phyloP scores from a whole-genome alignment of 2,888 invertebrate species.

The Nomada fabriciana region DNA sequence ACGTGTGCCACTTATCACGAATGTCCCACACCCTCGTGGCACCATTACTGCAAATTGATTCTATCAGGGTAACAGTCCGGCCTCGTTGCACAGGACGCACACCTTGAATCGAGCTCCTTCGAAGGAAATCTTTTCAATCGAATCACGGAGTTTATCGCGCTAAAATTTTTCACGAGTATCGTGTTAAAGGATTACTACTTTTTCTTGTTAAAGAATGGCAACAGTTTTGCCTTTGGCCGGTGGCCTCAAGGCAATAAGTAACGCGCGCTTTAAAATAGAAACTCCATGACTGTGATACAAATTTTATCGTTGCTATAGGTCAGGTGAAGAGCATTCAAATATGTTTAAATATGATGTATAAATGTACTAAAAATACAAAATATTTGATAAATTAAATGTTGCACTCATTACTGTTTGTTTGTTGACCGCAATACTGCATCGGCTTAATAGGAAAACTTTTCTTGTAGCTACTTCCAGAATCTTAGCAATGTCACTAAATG shows the following conservation, averaged over 20 bases:
- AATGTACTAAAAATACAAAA: no score
- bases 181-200: not conserved
- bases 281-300: not conserved
- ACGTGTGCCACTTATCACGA: conserved; percentile 37
- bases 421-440: no score
- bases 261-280: no score
- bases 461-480: no score
- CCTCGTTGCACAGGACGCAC: conserved; percentile 10
- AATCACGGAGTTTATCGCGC: conserved; percentile 36
- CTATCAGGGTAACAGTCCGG: conserved; percentile 33
- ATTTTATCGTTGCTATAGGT: no score
- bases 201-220: not conserved
- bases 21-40: conserved; percentile 28
- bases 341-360: no score
- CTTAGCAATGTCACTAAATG: no score
- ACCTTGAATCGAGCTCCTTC: conserved; percentile 42
- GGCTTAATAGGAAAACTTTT: no score
- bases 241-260: not conserved
- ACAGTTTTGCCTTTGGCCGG: not conserved
- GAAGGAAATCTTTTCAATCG: conserved; percentile 45
- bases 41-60: conserved; percentile 61
- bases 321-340: no score
- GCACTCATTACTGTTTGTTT: no score
- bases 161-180: conserved; percentile 38
- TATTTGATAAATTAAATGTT: no score